Conservation (phyloP, 2,797 vertebrate species). For the Leuciscus waleckii region DNA sequence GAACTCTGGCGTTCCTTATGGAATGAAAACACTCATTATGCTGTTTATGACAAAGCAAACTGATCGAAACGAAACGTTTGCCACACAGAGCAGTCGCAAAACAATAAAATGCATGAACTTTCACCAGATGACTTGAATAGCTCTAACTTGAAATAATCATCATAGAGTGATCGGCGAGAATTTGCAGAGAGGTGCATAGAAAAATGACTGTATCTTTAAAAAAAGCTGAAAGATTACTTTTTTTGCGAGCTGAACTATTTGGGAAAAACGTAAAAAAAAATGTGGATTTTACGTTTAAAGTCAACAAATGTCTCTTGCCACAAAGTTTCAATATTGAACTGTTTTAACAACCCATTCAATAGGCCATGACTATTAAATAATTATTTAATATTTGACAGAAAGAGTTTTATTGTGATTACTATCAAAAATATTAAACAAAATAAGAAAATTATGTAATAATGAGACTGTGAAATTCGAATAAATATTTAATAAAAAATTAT, state of each 20-base stretch:
- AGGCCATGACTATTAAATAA: neutral
- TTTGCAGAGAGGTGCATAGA: neutral
- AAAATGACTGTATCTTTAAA: neutral
- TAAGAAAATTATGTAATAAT: neutral
- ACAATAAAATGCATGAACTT: neutral
- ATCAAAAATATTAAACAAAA: neutral
- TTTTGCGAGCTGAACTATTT: neutral
- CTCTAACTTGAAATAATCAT: neutral
- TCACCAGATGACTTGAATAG: neutral
- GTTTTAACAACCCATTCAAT: neutral
- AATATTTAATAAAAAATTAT: neutral
- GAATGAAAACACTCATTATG: conserved; percentile 49
- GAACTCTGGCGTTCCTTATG: conserved; percentile 28
- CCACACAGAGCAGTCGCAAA: neutral
- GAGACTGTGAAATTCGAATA: too few relatives aligned
- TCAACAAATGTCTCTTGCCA: neutral
- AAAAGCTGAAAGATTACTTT: neutral
- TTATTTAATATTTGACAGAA: too few relatives aligned
- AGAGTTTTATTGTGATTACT: neutral
- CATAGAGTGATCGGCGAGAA: neutral
- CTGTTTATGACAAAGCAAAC: conserved; percentile 37
- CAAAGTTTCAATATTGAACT: neutral
- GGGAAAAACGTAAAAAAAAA: neutral
- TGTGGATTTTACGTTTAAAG: neutral
- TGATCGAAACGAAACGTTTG: conserved; percentile 40